phyloP scores from a whole-genome alignment of 1,140 invertebrate species.

The Centruroides vittatus region DNA sequence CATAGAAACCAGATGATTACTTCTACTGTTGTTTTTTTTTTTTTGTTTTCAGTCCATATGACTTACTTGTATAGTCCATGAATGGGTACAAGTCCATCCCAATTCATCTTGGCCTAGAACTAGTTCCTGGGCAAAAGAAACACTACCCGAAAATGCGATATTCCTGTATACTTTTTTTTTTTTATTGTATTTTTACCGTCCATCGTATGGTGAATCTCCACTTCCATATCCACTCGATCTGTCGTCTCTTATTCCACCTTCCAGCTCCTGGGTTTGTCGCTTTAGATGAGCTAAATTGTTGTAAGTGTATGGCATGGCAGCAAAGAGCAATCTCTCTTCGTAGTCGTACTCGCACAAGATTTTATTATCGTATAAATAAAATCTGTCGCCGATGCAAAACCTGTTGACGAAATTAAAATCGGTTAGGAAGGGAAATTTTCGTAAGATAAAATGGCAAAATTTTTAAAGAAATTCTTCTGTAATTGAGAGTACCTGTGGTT shows the following conservation, averaged over 20 bases:
- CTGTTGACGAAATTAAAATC: constrained; percentile 33
- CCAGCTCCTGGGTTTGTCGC: constrained; percentile 6
- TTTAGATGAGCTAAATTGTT: constrained; percentile 36
- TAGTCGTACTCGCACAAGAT: constrained; percentile 90
- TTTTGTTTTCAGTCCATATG: too few species aligned
- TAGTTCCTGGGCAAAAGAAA: too few species aligned
- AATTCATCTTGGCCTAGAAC: too few species aligned
- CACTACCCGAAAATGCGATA: too few species aligned
- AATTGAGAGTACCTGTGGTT: constrained; percentile 57
- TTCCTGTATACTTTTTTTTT: too few species aligned
- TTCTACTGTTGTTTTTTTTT: too few species aligned
- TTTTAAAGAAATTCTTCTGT: constrained; percentile 1
- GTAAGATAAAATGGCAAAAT: background rate
- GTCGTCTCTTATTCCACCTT: constrained; percentile 12
- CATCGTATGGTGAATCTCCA: constrained; percentile 19
- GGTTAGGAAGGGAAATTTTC: constrained; percentile 20
- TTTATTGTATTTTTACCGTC: constrained; percentile 12
- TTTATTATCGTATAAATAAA: constrained; percentile 84
- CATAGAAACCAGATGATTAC: too few species aligned
- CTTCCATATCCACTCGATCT: constrained; percentile 21
- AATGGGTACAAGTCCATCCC: too few species aligned
- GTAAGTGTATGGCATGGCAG: constrained; percentile 68
- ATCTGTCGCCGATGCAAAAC: constrained; percentile 87
- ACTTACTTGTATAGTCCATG: too few species aligned
- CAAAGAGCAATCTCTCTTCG: constrained; percentile 75